Conservation (phyloP, 2,888 invertebrate species). For the Himalopsyche kuldschensis region DNA sequence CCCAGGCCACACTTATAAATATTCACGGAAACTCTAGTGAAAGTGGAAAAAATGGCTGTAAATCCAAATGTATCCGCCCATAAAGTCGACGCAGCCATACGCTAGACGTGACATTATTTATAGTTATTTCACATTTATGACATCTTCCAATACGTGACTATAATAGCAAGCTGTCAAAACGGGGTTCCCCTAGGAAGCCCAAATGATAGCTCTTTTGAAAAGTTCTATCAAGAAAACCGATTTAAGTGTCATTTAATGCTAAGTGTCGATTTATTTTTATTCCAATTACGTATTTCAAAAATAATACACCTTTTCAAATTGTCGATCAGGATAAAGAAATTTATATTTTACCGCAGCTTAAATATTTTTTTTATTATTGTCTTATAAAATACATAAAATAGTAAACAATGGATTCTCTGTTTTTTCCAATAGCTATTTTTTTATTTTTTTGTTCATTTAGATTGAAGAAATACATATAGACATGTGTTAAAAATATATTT, state of each 20-base stretch:
- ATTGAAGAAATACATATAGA: too few species aligned
- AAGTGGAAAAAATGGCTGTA: conserved; percentile 23
- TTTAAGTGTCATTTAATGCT: not conserved
- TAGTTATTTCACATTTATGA: conserved; percentile 38
- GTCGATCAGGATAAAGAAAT: too few species aligned
- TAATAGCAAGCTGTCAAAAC: conserved; percentile 34
- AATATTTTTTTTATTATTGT: too few species aligned
- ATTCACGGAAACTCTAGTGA: conserved; percentile 13
- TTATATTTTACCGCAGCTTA: too few species aligned
- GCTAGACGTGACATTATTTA: conserved; percentile 31
- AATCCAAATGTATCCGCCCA: conserved; percentile 21
- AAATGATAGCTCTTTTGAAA: not conserved
- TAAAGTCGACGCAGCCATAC: conserved; percentile 4
- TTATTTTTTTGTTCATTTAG: too few species aligned
- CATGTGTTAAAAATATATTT: too few species aligned
- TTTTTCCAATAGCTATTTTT: too few species aligned
- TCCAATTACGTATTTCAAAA: not conserved
- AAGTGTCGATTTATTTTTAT: not conserved
- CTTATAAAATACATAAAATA: too few species aligned
- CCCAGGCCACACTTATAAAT: conserved; percentile 10
- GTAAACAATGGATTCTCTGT: too few species aligned
- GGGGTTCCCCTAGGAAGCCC: not conserved
- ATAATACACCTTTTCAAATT: too few species aligned
- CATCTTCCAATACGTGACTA: conserved; percentile 38
- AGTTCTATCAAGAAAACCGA: not conserved